A percentile compares a stretch with the other conserved stretches of the same genome.
Conservation (phyloP, 2,888 invertebrate species). For the Mesorhabditis spiculigera region DNA sequence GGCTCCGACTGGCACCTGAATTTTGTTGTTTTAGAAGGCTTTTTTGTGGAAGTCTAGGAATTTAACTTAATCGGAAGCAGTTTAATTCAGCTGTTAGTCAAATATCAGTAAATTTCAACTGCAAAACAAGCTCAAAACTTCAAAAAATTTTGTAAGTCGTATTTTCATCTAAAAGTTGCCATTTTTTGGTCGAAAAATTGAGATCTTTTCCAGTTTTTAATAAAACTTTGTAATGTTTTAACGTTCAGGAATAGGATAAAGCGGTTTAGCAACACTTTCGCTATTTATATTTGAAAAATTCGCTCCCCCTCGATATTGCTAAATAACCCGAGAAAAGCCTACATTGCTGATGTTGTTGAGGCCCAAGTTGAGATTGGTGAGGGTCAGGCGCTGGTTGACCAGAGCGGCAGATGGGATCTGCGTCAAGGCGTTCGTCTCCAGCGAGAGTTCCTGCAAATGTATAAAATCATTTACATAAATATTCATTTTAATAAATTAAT, state of each 20-base stretch:
- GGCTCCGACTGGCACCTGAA: constrained; percentile 53
- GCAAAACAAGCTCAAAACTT: too few relatives aligned
- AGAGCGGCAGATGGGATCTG: constrained; percentile 53
- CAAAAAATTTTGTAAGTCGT: too few relatives aligned
- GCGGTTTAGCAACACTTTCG: too few relatives aligned
- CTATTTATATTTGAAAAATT: neutral
- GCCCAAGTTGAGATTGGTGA: constrained; percentile 57
- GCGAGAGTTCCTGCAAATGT: constrained; percentile 56
- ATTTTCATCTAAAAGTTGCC: too few relatives aligned
- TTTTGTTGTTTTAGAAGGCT: constrained; percentile 11
- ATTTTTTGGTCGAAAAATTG: too few relatives aligned
- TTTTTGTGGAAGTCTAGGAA: too few relatives aligned
- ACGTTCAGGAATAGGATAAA: too few relatives aligned
- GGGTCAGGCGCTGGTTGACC: constrained; percentile 43
- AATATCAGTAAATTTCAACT: neutral
- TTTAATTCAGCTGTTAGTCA: constrained; percentile 19
- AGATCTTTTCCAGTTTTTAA: too few relatives aligned
- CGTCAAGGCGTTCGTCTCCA: constrained; percentile 55
- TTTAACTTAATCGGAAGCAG: neutral
- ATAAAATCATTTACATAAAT: too few relatives aligned
- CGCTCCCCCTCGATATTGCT: neutral
- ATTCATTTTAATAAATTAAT: too few relatives aligned
- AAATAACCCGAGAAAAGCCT: constrained; percentile 5
- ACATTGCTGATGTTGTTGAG: constrained; percentile 49
- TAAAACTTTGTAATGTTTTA: too few relatives aligned